Evolutionary conservation across 1,140 invertebrate genomes (phyloP).

Genomic region (Thaumetopoea pityocampa): DNA sequence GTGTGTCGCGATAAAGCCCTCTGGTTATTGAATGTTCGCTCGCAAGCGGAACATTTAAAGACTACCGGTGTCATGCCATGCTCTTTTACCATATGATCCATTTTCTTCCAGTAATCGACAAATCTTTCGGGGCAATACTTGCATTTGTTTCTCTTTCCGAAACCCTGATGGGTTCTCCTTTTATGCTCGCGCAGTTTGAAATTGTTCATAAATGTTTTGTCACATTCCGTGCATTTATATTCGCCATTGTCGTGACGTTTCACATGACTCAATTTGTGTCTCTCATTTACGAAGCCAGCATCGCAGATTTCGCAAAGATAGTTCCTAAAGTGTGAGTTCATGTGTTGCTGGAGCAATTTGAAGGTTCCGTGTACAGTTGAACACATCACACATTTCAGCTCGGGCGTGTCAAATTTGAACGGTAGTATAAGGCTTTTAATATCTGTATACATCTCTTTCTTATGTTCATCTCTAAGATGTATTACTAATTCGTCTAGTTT

Average conservation of each 20-base stretch:
- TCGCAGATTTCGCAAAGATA: slow-evolving; percentile 87
- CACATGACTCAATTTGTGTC: slow-evolving; percentile 30
- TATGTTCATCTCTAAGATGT: slow-evolving; percentile 40
- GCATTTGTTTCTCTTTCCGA: slow-evolving; percentile 42
- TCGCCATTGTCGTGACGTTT: slow-evolving; percentile 36
- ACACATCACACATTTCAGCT: slow-evolving; percentile 55
- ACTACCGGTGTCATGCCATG: slow-evolving; percentile 40
- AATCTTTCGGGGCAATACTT: slow-evolving; percentile 42
- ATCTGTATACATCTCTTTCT: slow-evolving; percentile 36
- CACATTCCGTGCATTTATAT: slow-evolving; percentile 36
- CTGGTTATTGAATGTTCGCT: slow-evolving; percentile 36
- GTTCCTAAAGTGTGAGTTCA: slow-evolving; percentile 57
- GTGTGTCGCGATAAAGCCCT: slow-evolving; percentile 36
- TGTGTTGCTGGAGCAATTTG: slow-evolving; percentile 59
- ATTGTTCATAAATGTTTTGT: slow-evolving; percentile 33
- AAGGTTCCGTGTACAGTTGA: slow-evolving; percentile 50
- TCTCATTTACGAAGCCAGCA: slow-evolving; percentile 67
- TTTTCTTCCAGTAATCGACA: slow-evolving; percentile 42
- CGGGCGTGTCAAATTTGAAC: slow-evolving; percentile 50
- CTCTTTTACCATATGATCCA: slow-evolving; percentile 43
- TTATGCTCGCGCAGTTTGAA: slow-evolving; percentile 32
- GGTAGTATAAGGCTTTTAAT: slow-evolving; percentile 41
- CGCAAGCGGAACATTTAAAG: slow-evolving; percentile 45
- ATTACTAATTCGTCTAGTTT: slow-evolving; percentile 36
- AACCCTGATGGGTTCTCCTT: slow-evolving; percentile 33